These are phyloP conservation scores for Listronotus bonariensis DNA, from an alignment of 1,140 invertebrate species.

Conservation along the genomic window DNA sequence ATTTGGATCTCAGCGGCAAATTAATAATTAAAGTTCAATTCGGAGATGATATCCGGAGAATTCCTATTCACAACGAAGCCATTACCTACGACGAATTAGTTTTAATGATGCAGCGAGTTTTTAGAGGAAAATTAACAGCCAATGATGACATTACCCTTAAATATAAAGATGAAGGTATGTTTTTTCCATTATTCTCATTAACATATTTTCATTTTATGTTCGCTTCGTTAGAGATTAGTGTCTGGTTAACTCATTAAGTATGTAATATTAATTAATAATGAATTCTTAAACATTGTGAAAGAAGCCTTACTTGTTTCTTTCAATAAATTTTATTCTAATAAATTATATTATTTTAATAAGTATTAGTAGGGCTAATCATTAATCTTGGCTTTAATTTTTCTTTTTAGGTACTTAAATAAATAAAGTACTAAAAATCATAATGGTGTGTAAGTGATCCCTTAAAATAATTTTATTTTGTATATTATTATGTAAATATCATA, in stretches of 20 bases:
- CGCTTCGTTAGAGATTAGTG: neutral
- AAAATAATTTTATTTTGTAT: too few relatives aligned
- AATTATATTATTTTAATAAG: too few relatives aligned
- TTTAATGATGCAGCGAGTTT: conserved; percentile 79
- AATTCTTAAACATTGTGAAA: too few relatives aligned
- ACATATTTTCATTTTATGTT: conserved; percentile 13
- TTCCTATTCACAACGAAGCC: conserved; percentile 78
- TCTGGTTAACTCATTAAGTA: neutral
- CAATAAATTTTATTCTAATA: too few relatives aligned
- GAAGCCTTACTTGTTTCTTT: too few relatives aligned
- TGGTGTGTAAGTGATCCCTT: too few relatives aligned
- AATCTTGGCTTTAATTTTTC: too few relatives aligned
- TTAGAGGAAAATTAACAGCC: conserved; percentile 66
- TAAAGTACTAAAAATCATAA: too few relatives aligned
- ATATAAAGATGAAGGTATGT: conserved; percentile 75
- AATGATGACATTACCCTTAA: conserved; percentile 75
- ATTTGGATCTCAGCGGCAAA: conserved; percentile 55
- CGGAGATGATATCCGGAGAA: conserved; percentile 72
- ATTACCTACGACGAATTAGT: conserved; percentile 79
- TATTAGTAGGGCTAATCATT: too few relatives aligned
- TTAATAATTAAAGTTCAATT: conserved; percentile 66
- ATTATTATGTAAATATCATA: too few relatives aligned
- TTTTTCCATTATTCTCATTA: conserved; percentile 14
- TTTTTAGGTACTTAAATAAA: too few relatives aligned
- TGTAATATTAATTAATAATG: neutral